Evolutionary conservation across 2,888 invertebrate genomes (phyloP), one percentile per base, ranked within the genome.

Genomic region (Acrobasis suavella): DNA sequence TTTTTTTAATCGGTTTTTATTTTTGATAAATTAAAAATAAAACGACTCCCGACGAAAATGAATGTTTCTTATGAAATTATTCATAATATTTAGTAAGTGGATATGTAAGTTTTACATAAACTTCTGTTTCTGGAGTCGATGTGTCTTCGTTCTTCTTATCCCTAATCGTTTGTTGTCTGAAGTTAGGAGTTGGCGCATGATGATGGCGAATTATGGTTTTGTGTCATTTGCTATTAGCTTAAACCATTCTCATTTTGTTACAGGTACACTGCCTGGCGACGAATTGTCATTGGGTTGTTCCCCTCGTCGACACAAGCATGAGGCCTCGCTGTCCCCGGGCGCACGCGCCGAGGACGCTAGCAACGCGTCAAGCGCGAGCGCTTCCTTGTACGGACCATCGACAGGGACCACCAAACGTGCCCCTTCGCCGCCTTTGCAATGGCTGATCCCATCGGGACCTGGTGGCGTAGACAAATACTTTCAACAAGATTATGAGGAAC

Each of bases 261-360:
- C 93, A 96, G 96, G 96, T 92, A 95, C 96, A 75, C 93, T 96
- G 84, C 95, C 96, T 79, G 95, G 96, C 76, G 96, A 96, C 85
- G 96, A 96, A 83, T 86, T 96, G 65, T 96, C 96, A 46, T 88
- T 96, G 72, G 94, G 93, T 68, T 94, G 94, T 72, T 93, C 94
- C 60, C 92, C 92, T 67, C 81, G 91, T 54, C 82, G 91, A 46
- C 91, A 94, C 80, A 95, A 95, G 83, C 94, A 94, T 78, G 95
- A 94, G 79, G 93, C 92, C 80, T 94, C 85, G 79, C 93, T 94
- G 75, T 95, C 95, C 64, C 95, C 96, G 60, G 94, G 94, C 71
- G 93, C 95, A 70, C 93, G 95, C 81, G 95, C 95, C 78, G 96
- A 96, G 89, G 96, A 96, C 85, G 94, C 94, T 80, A 95, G 95